phyloP scores from a whole-genome alignment of 2,113 vertebrate genomes.

The Cynocephalus volans region DNA sequence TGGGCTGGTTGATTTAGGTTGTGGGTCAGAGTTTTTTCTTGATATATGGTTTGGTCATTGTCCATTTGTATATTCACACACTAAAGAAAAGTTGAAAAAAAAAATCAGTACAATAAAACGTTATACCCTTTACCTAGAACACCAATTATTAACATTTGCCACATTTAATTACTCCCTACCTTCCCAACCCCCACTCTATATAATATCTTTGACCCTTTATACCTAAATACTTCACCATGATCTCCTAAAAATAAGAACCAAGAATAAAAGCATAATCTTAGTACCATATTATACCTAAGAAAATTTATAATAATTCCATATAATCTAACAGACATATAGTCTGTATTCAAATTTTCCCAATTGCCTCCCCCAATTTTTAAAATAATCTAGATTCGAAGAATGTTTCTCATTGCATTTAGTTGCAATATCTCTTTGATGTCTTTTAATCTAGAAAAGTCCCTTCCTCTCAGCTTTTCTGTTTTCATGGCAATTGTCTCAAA shows the following conservation, averaged over 20 bases:
- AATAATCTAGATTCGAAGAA: neutral
- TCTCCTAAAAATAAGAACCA: neutral
- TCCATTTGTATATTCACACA: neutral
- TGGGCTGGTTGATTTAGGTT: neutral
- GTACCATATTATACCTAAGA: neutral
- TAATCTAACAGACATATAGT: neutral
- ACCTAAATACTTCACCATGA: neutral
- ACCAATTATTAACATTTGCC: neutral
- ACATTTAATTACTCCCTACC: neutral
- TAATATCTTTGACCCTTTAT: neutral
- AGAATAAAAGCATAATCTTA: neutral
- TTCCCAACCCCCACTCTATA: neutral
- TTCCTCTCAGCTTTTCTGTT: neutral
- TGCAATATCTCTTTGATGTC: neutral
- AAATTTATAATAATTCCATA: neutral
- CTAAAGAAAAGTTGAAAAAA: neutral
- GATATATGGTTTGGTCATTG: neutral
- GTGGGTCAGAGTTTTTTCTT: neutral
- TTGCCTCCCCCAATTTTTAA: neutral
- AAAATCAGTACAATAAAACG: neutral
- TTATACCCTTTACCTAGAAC: neutral
- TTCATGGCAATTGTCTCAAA: neutral
- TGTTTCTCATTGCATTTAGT: neutral
- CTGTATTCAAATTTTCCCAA: slow-evolving; percentile 20
- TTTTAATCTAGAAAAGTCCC: neutral